Conservation (phyloP, 1,140 invertebrate species). For the Pseudobourletiella spinata region DNA sequence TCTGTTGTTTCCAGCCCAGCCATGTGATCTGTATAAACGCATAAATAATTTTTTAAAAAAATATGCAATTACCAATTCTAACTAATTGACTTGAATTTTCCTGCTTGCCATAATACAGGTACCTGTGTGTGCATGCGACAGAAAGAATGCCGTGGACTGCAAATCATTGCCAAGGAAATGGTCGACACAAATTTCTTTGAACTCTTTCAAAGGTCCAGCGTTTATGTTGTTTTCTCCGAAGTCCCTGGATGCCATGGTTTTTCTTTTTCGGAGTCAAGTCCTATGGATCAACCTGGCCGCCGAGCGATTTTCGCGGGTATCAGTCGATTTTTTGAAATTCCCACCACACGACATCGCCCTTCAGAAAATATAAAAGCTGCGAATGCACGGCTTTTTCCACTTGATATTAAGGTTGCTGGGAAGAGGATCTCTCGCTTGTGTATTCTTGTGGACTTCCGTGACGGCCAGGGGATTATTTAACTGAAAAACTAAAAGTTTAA, state of each 20-base stretch:
- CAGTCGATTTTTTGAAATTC: too few species aligned
- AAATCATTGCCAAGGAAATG: conserved; percentile 48
- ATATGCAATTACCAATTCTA: not conserved
- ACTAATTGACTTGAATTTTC: not conserved
- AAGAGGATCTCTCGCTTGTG: too few species aligned
- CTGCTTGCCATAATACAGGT: conserved; percentile 3
- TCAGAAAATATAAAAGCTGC: too few species aligned
- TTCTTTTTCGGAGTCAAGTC: too few species aligned
- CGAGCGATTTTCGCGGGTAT: too few species aligned
- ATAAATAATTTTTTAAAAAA: not conserved
- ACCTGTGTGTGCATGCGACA: conserved; percentile 53
- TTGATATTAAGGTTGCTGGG: too few species aligned
- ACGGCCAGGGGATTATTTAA: too few species aligned
- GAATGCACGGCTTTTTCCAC: too few species aligned
- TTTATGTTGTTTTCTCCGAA: conserved; percentile 32
- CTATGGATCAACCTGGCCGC: too few species aligned
- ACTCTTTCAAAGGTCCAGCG: conserved; percentile 50
- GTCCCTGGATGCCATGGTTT: not conserved
- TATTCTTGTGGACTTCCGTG: too few species aligned
- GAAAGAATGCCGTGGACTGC: conserved; percentile 51
- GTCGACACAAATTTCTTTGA: conserved; percentile 54
- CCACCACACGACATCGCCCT: too few species aligned
- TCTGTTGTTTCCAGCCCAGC: conserved; percentile 44
- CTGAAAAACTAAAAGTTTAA: too few species aligned
- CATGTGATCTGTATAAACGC: conserved; percentile 60